phyloP scores from a whole-genome alignment of 2,888 invertebrate genomes.

The Dugesia japonica region DNA sequence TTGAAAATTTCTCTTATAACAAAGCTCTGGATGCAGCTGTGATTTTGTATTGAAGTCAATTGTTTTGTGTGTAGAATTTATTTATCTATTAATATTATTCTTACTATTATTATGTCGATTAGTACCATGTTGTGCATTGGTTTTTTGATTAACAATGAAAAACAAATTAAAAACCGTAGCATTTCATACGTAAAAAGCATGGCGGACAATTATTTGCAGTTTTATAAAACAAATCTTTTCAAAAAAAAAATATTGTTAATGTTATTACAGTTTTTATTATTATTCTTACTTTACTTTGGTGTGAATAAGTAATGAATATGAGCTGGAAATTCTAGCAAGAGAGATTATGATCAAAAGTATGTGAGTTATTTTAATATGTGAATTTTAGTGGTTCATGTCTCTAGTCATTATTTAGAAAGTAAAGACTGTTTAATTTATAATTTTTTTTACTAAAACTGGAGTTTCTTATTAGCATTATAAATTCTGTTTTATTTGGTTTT shows the following conservation, averaged over 20 bases:
- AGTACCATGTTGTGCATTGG: not conserved
- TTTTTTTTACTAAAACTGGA: constrained; percentile 6
- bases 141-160: not conserved
- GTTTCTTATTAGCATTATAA: constrained; percentile 20
- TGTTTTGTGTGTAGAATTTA: constrained; percentile 20
- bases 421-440: not conserved
- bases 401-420: constrained; percentile 9
- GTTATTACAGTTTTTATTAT: constrained; percentile 6
- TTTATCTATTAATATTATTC: not conserved
- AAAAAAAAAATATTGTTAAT: not conserved
- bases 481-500: constrained; percentile 17
- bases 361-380: constrained; percentile 12
- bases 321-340: not conserved
- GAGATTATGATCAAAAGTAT: not conserved
- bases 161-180: not conserved
- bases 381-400: not conserved
- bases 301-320: not conserved
- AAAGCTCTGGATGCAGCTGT: constrained; percentile 20
- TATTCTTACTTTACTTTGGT: not conserved
- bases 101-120: not conserved
- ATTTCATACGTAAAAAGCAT: constrained; percentile 15
- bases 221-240: not conserved
- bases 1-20: constrained; percentile 5
- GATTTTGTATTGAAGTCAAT: constrained; percentile 20
- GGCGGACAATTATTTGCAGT: constrained; percentile 1